These are phyloP conservation scores for Stigmatopora nigra DNA, from an alignment of 2,113 vertebrate genomes.

Conservation along the genomic window DNA sequence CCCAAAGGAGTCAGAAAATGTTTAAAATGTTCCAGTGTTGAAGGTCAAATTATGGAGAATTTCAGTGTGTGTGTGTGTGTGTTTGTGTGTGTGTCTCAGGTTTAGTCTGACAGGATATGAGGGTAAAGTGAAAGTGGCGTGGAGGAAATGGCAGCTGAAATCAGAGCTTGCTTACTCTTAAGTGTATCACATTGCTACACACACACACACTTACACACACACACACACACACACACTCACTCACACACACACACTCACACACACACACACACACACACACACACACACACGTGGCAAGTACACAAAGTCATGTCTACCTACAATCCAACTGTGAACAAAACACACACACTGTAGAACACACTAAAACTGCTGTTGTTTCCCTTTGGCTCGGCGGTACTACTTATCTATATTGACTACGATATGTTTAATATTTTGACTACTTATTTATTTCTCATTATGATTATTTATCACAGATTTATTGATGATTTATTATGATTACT, in stretches of 20 bases:
- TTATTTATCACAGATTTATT: too few relatives aligned
- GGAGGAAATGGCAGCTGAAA: constrained; percentile 55
- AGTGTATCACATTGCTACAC: constrained; percentile 33
- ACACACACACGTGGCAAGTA: constrained; percentile 21
- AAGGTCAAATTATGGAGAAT: too few relatives aligned
- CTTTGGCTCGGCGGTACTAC: too few relatives aligned
- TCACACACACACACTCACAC: constrained; percentile 16
- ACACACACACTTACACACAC: constrained; percentile 16
- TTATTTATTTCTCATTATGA: too few relatives aligned
- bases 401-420: too few relatives aligned
- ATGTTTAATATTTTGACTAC: too few relatives aligned
- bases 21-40: too few relatives aligned
- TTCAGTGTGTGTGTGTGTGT: constrained; percentile 7
- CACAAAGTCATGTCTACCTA: constrained; percentile 21
- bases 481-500: too few relatives aligned
- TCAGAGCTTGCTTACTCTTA: constrained; percentile 30
- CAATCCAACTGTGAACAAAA: constrained; percentile 17
- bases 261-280: constrained; percentile 17
- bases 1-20: too few relatives aligned
- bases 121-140: constrained; percentile 47
- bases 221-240: constrained; percentile 16
- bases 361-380: background rate
- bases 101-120: constrained; percentile 57
- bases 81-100: constrained; percentile 30
- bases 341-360: background rate